Base-by-base conservation (phyloP, 1,140 invertebrate genomes). In the Forficula auricularia region DNA sequence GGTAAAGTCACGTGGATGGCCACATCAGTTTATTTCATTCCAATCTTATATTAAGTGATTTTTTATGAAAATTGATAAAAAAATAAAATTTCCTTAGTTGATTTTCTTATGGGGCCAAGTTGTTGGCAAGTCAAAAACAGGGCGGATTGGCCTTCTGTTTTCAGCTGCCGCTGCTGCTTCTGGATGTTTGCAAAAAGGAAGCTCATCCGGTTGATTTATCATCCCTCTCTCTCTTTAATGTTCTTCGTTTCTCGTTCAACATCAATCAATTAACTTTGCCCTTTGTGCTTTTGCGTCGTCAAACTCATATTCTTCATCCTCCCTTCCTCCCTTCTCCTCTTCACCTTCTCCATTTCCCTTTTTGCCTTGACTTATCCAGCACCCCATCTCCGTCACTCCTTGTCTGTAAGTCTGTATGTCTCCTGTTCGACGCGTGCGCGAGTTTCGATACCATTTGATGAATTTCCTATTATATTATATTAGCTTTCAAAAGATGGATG, bases 401-500 rank as follows among this genome's bases (percentile, higher is more conserved):
- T 20, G 3, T 18, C 16, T 20, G 14, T 39, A 4, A 6, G 38
- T 22, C 14, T n/a, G n/a, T 27, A 6, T 27, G 22, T 27, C 22
- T 36, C 35, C 35, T 36, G 4, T 16, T 36, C 35, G 4, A 4
- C n/a, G 4, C 35, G 35, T 36, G 35, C 35, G 35, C n/a, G 9
- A n/a, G 14, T 13, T 10, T 34, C 20, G 20, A 32, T 31, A 31
- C 20, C 15, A 42, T 42, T 20, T 31, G 18, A 34, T 42, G 4
- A 12, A 16, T 15, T 42, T 32, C 22, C 27, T 27, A 14, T 42
- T 20, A 30, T 14, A 42, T 18, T 14, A 14, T 19, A 39, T 39
- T 39, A 39, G 18, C 20, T 39, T 20, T 39, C 20, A 18, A 39
- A 37, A 16, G 18, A 39, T 39, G 20, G 31, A 9, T 9, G 9